Evolutionary conservation across 2,797 vertebrate species (phyloP).

Genomic region (Sciurus carolinensis): DNA sequence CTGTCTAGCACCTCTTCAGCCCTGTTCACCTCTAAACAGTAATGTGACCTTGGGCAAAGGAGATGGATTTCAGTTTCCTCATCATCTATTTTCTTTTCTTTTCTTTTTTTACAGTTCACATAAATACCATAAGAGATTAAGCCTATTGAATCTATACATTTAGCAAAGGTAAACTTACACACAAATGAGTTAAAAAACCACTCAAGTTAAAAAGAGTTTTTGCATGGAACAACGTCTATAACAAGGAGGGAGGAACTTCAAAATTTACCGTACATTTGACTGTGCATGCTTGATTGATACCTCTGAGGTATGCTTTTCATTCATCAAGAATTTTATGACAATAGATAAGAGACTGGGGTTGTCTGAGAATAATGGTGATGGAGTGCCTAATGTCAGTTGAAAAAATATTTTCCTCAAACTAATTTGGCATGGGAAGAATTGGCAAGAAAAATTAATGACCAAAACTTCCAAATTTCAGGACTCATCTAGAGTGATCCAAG

Average conservation of each 20-base stretch:
- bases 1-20: neutral
- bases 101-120: neutral
- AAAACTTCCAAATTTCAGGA: neutral
- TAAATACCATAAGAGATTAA: conserved; percentile 18
- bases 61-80: neutral
- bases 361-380: neutral
- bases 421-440: neutral
- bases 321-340: conserved; percentile 38
- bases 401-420: neutral
- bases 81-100: neutral
- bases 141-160: conserved; percentile 4
- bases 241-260: neutral
- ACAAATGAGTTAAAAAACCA: neutral
- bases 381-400: conserved; percentile 25
- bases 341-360: neutral
- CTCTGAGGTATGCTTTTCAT: neutral
- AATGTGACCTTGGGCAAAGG: neutral
- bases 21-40: conserved; percentile 21
- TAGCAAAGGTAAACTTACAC: neutral
- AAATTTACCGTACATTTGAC: neutral
- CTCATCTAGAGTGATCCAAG: neutral
- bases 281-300: neutral
- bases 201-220: conserved; percentile 2
- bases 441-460: neutral
- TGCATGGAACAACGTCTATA: neutral